Base-by-base conservation (phyloP, 2,888 invertebrate species). In the Dorcus hopei region DNA sequence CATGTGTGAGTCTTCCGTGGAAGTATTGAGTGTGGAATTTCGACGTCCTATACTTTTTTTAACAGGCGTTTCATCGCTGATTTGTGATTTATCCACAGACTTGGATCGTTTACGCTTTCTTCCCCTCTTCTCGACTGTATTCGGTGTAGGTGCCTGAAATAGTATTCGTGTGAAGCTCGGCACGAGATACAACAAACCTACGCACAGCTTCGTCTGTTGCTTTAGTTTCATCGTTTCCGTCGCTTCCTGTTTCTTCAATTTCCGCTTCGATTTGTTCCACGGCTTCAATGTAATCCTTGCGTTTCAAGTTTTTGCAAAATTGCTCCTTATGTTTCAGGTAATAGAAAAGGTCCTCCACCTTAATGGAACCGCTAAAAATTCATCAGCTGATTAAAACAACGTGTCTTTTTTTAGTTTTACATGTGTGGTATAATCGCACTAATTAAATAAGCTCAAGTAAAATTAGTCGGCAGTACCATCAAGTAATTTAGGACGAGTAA, bases 251-350 rank as follows among this genome's bases (percentile, higher is more conserved):
- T 63, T 70, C 70, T 54, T 70, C 61, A 49, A 90, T 83, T 62
- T 91, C 92, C 61, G 89, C 84, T 72, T 94, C 93, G 59, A 97
- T 93, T 79, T 97, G 90, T 71, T 87, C 86, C 14, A 97, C 85
- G 0, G 95, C 97, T 70, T 95, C 93, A 59, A 90, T 90, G 74
- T 92, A 97, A 77, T 86, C 89, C 70, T 89, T 88, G 39, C 92
- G 82, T 74, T 93, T 94, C 65, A 90, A 84, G 85, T 58, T 72
- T 90, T 93, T 77, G 52, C 84, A 85, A 77, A 87, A 91, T 79
- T 88, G 93, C 67, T 83, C 87, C 78, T 92, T 92, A 68, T 88
- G 87, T 70, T 91, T 90, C 0, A 85, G 83, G 73, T 94, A 97
- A 54, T 88, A 88, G 73, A 87, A 94, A 16, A 97, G 82, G 80